Base-by-base conservation (phyloP, 92 coral and sea anemone species). In the Epizoanthus ramosus region DNA sequence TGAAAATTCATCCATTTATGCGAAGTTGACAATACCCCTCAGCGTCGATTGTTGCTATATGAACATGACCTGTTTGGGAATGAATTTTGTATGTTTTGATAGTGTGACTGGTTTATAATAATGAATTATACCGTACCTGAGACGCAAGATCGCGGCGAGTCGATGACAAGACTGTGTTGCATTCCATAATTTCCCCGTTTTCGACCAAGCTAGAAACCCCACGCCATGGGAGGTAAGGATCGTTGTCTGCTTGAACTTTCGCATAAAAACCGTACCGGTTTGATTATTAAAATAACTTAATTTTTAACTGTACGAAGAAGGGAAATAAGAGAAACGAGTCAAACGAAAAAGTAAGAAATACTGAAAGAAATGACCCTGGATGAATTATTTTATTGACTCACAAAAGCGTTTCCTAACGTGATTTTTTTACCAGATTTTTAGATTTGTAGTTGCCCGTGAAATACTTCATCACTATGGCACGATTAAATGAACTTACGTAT, bases 31-130 rank as follows among this genome's bases (percentile, higher is more conserved):
- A 77, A 41, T 37, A 60, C 33, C 83, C 66, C 23, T 70, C 53
- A 18, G 84, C 63, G 52, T 71, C 68, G 22, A 58, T 70, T 81
- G 92, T 89, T 89, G 92, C 89, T 89, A 89, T 87, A 89, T 74
- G 89, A 89, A 85, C 92, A 89, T 85, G 89, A 61, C 68, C 80
- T 47, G 72, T 75, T 75, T 67, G 74, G 72, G 84, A 54, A 85
- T 81, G 87, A 81, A 85, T 85, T 89, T 89, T 85, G 87, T 89
- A 88, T 85, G 79, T 85, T 80, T 61, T 80, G 71, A 81, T 77
- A 43, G 82, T 77, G 82, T 77, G 82, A 61, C 82, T 59, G 58
- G 82, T 50, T 77, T 60, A 41, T 61, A 77, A 77, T 77, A 77
- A 61, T 61, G 82, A 60, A 41, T 41, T 77, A 61, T 77, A 21